Conservation (phyloP, 2,797 vertebrate genomes). For the Cyprinodon diabolis region DNA sequence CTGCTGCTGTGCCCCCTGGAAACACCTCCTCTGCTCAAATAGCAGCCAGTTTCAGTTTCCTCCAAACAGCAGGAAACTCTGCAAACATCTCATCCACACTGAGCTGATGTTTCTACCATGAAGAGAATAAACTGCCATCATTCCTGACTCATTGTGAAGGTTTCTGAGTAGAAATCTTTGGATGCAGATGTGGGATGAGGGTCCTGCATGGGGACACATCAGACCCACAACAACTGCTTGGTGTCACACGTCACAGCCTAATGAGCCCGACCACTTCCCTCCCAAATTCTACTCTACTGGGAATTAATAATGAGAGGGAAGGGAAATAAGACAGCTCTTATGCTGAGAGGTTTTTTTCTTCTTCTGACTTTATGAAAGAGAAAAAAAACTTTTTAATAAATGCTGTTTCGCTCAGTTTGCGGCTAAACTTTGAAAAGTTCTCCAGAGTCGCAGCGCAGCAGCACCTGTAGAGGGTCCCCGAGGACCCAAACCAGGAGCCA, state of each 20-base stretch:
- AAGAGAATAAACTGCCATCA: not conserved
- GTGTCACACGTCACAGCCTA: conserved; percentile 1
- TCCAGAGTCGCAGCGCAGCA: not conserved
- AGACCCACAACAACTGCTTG: not conserved
- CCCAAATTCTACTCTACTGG: not conserved
- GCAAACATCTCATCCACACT: not conserved
- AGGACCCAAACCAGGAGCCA: not conserved
- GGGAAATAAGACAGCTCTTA: not conserved
- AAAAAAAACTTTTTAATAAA: not conserved
- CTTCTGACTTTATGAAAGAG: not conserved
- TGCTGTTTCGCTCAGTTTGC: not conserved
- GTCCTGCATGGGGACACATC: not conserved
- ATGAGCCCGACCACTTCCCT: not conserved
- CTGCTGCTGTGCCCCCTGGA: conserved; percentile 1
- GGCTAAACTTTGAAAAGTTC: not conserved
- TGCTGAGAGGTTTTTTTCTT: not conserved
- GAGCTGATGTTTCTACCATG: not conserved
- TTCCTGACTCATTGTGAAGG: not conserved
- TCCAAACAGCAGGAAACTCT: not conserved
- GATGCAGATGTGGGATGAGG: not conserved
- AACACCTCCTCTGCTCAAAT: not conserved
- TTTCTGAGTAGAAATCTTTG: not conserved
- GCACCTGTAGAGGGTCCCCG: not conserved
- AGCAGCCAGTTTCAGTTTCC: not conserved
- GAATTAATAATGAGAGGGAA: not conserved